Base-by-base conservation (phyloP, 2,113 vertebrate genomes). In the Rhynchomys soricoides region DNA sequence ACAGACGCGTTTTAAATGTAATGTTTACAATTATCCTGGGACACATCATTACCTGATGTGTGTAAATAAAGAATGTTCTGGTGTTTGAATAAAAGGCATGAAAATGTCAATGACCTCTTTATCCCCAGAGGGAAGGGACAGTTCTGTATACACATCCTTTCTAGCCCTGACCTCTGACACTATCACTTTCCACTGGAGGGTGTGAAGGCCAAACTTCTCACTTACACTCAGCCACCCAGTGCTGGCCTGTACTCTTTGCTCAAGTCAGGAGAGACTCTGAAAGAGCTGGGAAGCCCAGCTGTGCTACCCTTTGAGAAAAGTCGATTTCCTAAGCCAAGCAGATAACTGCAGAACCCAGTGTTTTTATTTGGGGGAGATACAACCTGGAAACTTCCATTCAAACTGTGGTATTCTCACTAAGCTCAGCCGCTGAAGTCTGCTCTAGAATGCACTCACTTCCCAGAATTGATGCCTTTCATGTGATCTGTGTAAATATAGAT, bases 401-500 rank as follows among this genome's bases (percentile, higher is more conserved):
- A n/a, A n/a, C n/a, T n/a, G n/a, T 16, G 21, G 29, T 17, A 1
- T 10, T 62, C 37, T 40, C 81, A 15, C 13, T 43, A 24, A n/a
- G 55, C 73, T 74, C 40, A 11, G 57, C 77, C 88, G 59, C 34
- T 43, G 12, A 68, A 75, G 73, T 13, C 45, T 29, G 29, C 70
- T 89, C 68, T 77, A 78, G 9, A 91, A 95, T 13, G 45, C 52
- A 70, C 99, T 99, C 98, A 99, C 99, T 99, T 99, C 90, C 99
- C 99, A 92, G 99, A 99, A 98, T 93, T 99, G 95, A 97, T 55
- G 4, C 99, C 99, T 90, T 99, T 99, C 99, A 99, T 99, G 96
- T 99, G 99, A 98, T 99, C 99, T 0, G 99, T 99, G 98, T 99
- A 98, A 96, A 99, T 99, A 97, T 99, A 99, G 97, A 99, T 99